phyloP scores from a whole-genome alignment of 2,113 vertebrate genomes.

The Triplophysa dalaica region DNA sequence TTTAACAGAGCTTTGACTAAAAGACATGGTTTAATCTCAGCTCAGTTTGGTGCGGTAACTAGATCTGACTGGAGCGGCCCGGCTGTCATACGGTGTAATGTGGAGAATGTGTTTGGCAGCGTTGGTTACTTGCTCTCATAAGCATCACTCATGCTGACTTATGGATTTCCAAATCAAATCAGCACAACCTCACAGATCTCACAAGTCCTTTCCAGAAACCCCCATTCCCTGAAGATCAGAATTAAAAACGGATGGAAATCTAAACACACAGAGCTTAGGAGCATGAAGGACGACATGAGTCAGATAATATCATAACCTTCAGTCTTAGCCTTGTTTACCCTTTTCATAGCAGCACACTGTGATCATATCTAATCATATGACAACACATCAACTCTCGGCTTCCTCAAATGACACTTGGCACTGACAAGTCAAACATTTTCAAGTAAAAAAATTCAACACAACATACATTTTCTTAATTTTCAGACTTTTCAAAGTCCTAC shows the following conservation, averaged over 20 bases:
- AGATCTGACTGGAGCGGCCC: not conserved
- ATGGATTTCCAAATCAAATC: slow-evolving; percentile 8
- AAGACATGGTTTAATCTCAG: not conserved
- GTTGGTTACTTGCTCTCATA: not conserved
- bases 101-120: slow-evolving; percentile 14
- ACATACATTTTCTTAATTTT: too few species aligned
- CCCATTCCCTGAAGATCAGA: slow-evolving; percentile 20
- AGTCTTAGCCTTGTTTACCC: not conserved
- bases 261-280: not conserved
- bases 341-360: not conserved
- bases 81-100: slow-evolving; percentile 3
- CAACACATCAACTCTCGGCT: not conserved
- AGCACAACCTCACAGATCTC: not conserved
- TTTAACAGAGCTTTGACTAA: not conserved
- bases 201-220: slow-evolving; percentile 54
- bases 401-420: too few species aligned
- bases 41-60: not conserved
- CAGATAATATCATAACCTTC: not conserved
- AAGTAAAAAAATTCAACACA: too few species aligned
- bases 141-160: slow-evolving; percentile 9
- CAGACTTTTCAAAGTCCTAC: too few species aligned
- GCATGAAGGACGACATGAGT: not conserved
- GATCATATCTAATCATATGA: not conserved
- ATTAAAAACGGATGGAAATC: slow-evolving; percentile 16
- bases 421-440: too few species aligned